These are phyloP conservation scores for Pararge aegeria DNA, from an alignment of 1,140 invertebrate species.

Conservation along the genomic window DNA sequence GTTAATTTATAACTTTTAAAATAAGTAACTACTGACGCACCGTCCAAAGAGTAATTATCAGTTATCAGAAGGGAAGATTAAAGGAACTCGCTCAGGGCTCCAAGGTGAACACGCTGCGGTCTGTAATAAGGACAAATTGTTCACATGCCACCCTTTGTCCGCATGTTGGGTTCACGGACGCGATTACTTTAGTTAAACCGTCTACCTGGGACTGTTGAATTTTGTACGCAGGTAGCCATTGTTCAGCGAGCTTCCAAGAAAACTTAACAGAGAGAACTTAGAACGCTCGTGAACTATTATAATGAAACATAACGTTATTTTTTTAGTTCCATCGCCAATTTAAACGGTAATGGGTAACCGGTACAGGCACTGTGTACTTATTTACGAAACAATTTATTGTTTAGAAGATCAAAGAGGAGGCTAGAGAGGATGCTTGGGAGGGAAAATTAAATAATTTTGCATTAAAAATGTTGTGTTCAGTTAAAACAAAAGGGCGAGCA, in stretches of 20 bases:
- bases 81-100: conserved; percentile 51
- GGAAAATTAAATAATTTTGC: too few species aligned
- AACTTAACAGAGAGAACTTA: conserved; percentile 1
- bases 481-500: too few species aligned
- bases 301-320: neutral
- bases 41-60: neutral
- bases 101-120: conserved; percentile 61
- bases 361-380: neutral
- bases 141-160: conserved; percentile 68
- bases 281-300: neutral
- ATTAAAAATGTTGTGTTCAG: too few species aligned
- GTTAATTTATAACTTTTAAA: too few species aligned
- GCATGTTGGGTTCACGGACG: conserved; percentile 56
- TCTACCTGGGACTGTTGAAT: conserved; percentile 48
- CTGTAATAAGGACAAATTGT: conserved; percentile 65
- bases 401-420: neutral
- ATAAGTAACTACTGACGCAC: neutral
- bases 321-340: neutral
- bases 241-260: conserved; percentile 18
- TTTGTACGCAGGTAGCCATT: conserved; percentile 39
- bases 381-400: neutral
- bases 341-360: neutral
- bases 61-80: conserved; percentile 38
- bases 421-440: too few species aligned
- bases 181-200: conserved; percentile 41